Conservation (phyloP, 2,888 invertebrate genomes). For the Melinopterus prodromus region DNA sequence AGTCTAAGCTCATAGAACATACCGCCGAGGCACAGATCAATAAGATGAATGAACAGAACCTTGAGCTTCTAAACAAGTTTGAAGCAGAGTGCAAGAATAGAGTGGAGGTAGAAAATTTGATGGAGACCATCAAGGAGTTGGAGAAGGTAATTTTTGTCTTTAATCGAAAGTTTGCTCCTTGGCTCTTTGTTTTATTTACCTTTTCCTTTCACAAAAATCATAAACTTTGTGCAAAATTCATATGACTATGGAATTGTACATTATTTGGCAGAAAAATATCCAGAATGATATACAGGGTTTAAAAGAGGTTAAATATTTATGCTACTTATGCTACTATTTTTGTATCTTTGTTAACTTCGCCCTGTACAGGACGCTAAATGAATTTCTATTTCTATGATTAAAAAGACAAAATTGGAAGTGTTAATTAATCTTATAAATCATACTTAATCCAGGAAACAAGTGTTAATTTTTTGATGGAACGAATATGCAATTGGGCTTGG, state of each 20-base stretch:
- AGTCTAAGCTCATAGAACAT: conserved; percentile 47
- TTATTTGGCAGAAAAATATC: background rate
- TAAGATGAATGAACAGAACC: conserved; percentile 51
- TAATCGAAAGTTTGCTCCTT: background rate
- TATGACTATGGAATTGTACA: background rate
- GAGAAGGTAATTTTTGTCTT: conserved; percentile 51
- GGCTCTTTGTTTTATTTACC: background rate
- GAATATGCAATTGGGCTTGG: too few species aligned
- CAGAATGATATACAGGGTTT: too few species aligned
- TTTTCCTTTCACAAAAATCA: background rate
- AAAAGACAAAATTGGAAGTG: too few species aligned
- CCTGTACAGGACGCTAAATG: too few species aligned
- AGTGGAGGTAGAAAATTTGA: conserved; percentile 64
- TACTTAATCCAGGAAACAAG: too few species aligned
- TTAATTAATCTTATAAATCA: too few species aligned
- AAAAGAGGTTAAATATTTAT: too few species aligned
- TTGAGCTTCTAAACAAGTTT: conserved; percentile 60
- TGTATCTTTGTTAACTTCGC: too few species aligned
- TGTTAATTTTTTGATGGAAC: too few species aligned
- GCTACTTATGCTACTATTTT: too few species aligned
- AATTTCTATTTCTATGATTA: too few species aligned
- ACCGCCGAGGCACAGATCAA: conserved; percentile 43
- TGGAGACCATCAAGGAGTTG: conserved; percentile 60
- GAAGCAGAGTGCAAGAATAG: conserved; percentile 65
- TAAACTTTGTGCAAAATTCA: too few species aligned